Base-by-base conservation (phyloP, 2,888 invertebrate genomes). In the Lumbricus terrestris region DNA sequence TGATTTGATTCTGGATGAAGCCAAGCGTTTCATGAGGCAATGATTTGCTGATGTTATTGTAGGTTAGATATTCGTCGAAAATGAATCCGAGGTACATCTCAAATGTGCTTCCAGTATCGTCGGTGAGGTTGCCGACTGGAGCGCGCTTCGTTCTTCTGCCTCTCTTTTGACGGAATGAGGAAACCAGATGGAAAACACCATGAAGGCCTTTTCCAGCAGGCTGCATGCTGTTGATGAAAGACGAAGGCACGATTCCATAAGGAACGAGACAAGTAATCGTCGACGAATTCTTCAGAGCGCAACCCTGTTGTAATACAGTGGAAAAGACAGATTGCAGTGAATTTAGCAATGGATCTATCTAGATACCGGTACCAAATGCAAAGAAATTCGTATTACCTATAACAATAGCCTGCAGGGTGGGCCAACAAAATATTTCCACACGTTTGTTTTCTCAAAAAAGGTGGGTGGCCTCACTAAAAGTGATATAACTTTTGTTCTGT, bases 21-120 rank as follows among this genome's bases (percentile, higher is more conserved):
- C 0, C 35, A 23, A 85, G 33, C 34, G 35, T 11, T 34, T 35
- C 37, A 33, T 85, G 0, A 23, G 85, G 85, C 16, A 85, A 18
- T 23, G 85, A 85, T 85, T 85, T 85, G 85, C 85, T 85, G 34
- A 37, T 85, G 37, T 85, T 85, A 4, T 35, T 15, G 85, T 85
- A 85, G 85, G 35, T 35, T 2, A 35, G 85, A 85, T 11, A 37
- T 5, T 33, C 85, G 85, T 85, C 85, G 35, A 85, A 85, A 23
- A 85, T 85, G 85, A 85, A 85, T 35, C 85, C 85, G 85, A 85
- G 85, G 37, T 85, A 85, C 34, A 85, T 33, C 37, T 85, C 85
- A 33, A 85, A 85, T 23, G 85, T 85, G 85, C 85, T 85, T 34
- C 85, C 85, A 85, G 35, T 15, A 1, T 85, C 85, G 35, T 85